These are phyloP conservation scores for Anthophora plumipes DNA, from an alignment of 2,888 invertebrate species.

Conservation along the genomic window DNA sequence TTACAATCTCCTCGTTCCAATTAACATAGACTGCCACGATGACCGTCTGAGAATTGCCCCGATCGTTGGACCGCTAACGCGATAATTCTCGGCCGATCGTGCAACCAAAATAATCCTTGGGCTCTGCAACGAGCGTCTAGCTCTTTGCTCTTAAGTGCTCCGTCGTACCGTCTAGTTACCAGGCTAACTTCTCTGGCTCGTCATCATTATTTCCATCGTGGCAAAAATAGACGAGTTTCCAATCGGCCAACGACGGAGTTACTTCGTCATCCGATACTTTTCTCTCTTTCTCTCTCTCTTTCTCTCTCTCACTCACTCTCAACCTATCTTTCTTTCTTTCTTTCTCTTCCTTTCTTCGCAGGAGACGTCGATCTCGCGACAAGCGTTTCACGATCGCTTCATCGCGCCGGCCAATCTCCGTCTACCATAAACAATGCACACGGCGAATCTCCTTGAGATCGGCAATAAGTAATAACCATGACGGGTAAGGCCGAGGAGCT, in stretches of 20 bases:
- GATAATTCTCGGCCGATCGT: slow-evolving; percentile 43
- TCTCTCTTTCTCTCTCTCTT: no score
- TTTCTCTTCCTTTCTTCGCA: neutral
- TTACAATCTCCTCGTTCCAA: neutral
- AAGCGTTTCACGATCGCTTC: slow-evolving; percentile 69
- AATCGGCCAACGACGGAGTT: slow-evolving; percentile 52
- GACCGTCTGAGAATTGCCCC: slow-evolving; percentile 9
- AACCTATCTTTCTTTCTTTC: no score
- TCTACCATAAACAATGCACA: slow-evolving; percentile 69
- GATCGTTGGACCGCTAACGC: slow-evolving; percentile 36
- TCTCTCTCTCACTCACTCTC: no score
- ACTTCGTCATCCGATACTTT: slow-evolving; percentile 59
- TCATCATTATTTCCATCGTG: slow-evolving; percentile 54
- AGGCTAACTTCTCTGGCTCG: slow-evolving; percentile 19
- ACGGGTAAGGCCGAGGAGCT: slow-evolving; percentile 67
- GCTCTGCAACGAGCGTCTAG: neutral
- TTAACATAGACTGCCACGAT: slow-evolving; percentile 13
- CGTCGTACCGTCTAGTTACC: slow-evolving; percentile 31
- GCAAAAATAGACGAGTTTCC: slow-evolving; percentile 63
- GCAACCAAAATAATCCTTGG: slow-evolving; percentile 48
- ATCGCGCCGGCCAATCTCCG: slow-evolving; percentile 60
- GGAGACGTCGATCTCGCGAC: slow-evolving; percentile 59
- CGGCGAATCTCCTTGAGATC: slow-evolving; percentile 73
- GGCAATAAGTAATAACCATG: slow-evolving; percentile 73
- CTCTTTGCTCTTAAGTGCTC: slow-evolving; percentile 29